Conservation (phyloP, 2,113 vertebrate species). For the Charadrius vociferus region DNA sequence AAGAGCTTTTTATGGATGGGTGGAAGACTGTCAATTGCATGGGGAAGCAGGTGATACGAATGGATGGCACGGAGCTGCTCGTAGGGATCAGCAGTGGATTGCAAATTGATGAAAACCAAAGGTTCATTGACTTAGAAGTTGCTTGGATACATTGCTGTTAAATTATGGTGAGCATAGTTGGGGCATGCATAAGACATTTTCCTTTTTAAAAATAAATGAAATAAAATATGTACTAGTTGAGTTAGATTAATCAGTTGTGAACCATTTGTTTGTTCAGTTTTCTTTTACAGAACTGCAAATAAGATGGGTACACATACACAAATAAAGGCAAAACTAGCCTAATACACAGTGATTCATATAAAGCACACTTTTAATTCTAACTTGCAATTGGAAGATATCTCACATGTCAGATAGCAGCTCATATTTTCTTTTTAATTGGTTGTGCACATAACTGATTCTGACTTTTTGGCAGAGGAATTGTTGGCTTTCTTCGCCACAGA, state of each 20-base stretch:
- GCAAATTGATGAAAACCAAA: not conserved
- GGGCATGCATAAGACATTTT: not conserved
- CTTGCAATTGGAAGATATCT: not conserved
- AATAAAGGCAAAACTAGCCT: not conserved
- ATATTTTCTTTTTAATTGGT: not conserved
- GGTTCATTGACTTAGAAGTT: not conserved
- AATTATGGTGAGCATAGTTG: not conserved
- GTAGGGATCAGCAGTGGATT: not conserved
- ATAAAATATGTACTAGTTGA: not conserved
- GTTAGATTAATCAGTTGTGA: not conserved
- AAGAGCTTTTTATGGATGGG: not conserved
- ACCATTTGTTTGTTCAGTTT: slow-evolving; percentile 6
- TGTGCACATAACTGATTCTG: not conserved
- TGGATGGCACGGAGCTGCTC: not conserved
- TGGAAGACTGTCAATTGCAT: not conserved
- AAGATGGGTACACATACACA: not conserved
- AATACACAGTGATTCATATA: not conserved
- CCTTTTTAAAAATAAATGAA: not conserved
- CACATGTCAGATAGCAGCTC: not conserved
- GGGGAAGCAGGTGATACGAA: not conserved
- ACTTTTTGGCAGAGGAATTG: not conserved
- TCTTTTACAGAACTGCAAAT: not conserved
- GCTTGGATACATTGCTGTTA: not conserved
- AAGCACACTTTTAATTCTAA: not conserved
- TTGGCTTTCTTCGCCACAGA: not conserved